Conservation (phyloP, 2,113 vertebrate species). For the Lampris incognitus region DNA sequence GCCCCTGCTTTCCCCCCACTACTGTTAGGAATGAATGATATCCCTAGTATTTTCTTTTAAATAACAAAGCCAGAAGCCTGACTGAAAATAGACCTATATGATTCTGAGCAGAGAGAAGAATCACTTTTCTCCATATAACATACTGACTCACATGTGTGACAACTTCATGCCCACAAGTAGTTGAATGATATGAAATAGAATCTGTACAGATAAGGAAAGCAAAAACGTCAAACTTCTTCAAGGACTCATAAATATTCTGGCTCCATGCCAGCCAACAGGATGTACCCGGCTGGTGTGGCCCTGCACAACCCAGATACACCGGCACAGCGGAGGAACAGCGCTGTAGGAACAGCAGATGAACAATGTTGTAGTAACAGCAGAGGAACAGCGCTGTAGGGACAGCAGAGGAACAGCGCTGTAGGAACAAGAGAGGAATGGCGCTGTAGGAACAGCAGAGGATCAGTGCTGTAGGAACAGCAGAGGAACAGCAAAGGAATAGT, state of each 20-base stretch:
- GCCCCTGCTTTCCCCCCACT: conserved; percentile 11
- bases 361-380: no score
- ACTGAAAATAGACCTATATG: not conserved
- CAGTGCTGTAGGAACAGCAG: no score
- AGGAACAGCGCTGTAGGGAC: no score
- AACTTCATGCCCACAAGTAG: not conserved
- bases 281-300: conserved; percentile 25
- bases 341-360: conserved; percentile 14
- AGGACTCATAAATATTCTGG: conserved; percentile 55
- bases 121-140: not conserved
- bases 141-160: not conserved
- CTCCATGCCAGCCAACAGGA: conserved; percentile 32
- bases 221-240: not conserved
- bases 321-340: not conserved
- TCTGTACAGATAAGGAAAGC: not conserved
- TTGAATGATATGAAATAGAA: not conserved
- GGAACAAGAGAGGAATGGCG: no score
- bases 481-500: not conserved
- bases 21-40: conserved; percentile 14
- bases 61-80: not conserved
- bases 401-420: no score
- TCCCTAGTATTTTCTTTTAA: conserved; percentile 43
- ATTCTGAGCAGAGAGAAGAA: not conserved
- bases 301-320: conserved; percentile 25
- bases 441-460: no score